Evolutionary conservation across 2,797 vertebrate species (phyloP).

Genomic region (Catharus ustulatus): DNA sequence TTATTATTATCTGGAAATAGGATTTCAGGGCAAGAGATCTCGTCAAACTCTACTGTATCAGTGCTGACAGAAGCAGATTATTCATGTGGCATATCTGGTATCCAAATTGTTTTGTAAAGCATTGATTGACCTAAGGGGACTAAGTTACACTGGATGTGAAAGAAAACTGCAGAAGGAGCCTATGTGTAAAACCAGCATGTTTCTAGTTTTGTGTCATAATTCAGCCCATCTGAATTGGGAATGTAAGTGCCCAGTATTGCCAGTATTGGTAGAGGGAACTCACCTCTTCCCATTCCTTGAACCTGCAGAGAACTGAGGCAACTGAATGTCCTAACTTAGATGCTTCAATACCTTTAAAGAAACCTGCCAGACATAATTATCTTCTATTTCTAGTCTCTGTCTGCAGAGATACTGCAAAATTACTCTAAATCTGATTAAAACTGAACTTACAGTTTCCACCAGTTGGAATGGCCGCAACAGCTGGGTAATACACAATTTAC

Average conservation of each 20-base stretch:
- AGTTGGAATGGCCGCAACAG: not conserved
- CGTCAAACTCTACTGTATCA: not conserved
- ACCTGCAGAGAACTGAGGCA: not conserved
- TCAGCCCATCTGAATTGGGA: not conserved
- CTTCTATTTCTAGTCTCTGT: not conserved
- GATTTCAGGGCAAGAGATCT: not conserved
- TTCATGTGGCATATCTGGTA: rapidly evolving
- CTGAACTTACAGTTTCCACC: not conserved
- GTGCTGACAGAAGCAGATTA: not conserved
- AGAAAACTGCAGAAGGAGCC: not conserved
- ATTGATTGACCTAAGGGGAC: not conserved
- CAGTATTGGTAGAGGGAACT: not conserved
- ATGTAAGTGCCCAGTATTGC: not conserved
- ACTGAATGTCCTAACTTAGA: not conserved
- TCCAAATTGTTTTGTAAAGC: not conserved
- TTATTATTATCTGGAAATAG: not conserved
- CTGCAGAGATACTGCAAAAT: not conserved
- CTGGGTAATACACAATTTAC: not conserved
- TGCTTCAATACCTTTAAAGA: not conserved
- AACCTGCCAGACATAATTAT: not conserved
- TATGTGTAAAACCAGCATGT: not conserved
- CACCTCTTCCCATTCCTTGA: not conserved
- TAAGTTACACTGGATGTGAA: not conserved
- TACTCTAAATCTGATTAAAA: not conserved
- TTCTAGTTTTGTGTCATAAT: not conserved